Percentiles rank a stretch among this genome's conserved stretches.
phyloP scores from a whole-genome alignment of 2,797 vertebrate species.

The Megaceryle alcyon region DNA sequence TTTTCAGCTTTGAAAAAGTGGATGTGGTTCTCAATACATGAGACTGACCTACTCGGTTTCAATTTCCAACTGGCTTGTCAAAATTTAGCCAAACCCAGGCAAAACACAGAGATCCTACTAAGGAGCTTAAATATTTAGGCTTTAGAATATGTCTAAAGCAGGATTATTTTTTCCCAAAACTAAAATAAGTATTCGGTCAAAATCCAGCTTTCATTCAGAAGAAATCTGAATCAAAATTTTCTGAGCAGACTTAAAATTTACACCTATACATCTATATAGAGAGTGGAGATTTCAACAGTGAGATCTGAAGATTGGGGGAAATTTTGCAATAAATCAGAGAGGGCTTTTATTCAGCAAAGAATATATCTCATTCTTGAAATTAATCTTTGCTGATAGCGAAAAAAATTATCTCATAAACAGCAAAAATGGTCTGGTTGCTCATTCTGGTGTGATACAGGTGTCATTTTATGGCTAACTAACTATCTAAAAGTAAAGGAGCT shows the following conservation, averaged over 20 bases:
- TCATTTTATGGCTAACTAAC: background rate
- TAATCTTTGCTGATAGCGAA: background rate
- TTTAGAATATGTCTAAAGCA: background rate
- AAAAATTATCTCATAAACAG: background rate
- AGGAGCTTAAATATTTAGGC: background rate
- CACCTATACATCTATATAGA: background rate
- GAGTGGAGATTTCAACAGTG: background rate
- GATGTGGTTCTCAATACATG: background rate
- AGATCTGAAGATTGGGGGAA: background rate
- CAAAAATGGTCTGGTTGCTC: background rate
- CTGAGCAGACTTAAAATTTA: background rate
- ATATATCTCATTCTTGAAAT: background rate
- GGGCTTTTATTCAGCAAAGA: background rate
- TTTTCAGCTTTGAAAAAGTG: background rate
- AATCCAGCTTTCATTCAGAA: background rate
- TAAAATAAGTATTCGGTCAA: background rate
- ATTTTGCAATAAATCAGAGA: background rate
- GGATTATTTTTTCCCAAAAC: rapidly evolving
- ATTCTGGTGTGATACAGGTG: background rate
- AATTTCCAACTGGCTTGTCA: too few species aligned
- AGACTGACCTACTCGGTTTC: background rate
- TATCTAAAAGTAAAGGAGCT: background rate
- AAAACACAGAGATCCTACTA: background rate
- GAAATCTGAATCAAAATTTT: background rate
- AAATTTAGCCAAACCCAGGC: background rate